Evolutionary conservation across 2,797 vertebrate genomes (phyloP).

Genomic region (Sebastes trivittatus): DNA sequence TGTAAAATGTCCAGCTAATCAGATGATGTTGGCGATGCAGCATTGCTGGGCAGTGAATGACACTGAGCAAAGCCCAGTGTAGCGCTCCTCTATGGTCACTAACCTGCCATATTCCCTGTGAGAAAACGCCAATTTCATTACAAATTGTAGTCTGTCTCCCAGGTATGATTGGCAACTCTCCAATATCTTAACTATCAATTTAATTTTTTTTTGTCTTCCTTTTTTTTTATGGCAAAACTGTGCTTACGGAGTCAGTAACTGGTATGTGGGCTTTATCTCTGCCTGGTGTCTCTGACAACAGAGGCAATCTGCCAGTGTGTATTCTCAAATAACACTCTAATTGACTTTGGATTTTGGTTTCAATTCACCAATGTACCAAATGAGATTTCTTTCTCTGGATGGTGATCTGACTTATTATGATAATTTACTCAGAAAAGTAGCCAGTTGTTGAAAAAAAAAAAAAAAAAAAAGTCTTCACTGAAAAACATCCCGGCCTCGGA

Average conservation of each 20-base stretch:
- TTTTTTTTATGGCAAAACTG: neutral
- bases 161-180: neutral
- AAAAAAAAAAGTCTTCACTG: neutral
- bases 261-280: neutral
- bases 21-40: neutral
- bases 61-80: neutral
- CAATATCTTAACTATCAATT: neutral
- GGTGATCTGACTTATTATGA: constrained; percentile 11
- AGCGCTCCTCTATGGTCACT: neutral
- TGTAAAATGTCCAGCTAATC: neutral
- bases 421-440: constrained; percentile 32
- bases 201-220: neutral
- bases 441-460: neutral
- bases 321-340: constrained; percentile 13
- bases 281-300: neutral
- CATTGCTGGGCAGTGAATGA: neutral
- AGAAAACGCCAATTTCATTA: neutral
- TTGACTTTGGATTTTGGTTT: constrained; percentile 30
- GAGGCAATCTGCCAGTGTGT: neutral
- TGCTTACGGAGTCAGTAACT: neutral
- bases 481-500: constrained; percentile 7
- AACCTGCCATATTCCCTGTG: neutral
- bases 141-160: neutral
- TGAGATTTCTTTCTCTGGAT: constrained; percentile 2
- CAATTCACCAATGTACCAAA: constrained; percentile 33